phyloP scores from a whole-genome alignment of 2,888 invertebrate species.

The Thera britannica region DNA sequence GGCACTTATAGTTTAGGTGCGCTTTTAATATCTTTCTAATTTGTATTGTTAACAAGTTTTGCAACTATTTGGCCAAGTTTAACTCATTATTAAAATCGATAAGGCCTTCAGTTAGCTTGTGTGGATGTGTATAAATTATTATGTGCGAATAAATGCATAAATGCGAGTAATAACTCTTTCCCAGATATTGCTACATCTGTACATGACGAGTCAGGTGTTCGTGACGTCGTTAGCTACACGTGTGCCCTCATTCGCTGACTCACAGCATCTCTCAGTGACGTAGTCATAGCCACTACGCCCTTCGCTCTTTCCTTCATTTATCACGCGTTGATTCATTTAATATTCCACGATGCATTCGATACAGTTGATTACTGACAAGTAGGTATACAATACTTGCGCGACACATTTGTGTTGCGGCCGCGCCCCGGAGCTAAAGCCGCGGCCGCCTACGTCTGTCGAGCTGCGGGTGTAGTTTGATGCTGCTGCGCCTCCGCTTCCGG shows the following conservation, averaged over 20 bases:
- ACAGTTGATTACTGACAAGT: slow-evolving; percentile 17
- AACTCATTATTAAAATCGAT: too few relatives aligned
- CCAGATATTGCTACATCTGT: slow-evolving; percentile 47
- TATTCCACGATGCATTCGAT: slow-evolving; percentile 47
- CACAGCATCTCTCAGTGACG: slow-evolving; percentile 69
- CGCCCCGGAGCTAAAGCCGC: slow-evolving; percentile 13
- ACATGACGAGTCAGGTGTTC: slow-evolving; percentile 70
- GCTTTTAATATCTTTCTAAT: too few relatives aligned
- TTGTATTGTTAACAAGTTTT: neutral
- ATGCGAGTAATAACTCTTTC: slow-evolving; percentile 45
- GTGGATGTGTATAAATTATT: slow-evolving; percentile 9
- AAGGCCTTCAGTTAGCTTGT: slow-evolving; percentile 3
- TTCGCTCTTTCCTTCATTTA: slow-evolving; percentile 59
- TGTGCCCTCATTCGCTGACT: slow-evolving; percentile 65
- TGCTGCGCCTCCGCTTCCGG: slow-evolving; percentile 75
- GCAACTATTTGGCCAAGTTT: neutral
- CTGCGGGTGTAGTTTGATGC: slow-evolving; percentile 46
- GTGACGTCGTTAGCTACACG: slow-evolving; percentile 72
- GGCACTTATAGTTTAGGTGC: too few relatives aligned
- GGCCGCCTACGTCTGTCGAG: slow-evolving; percentile 56
- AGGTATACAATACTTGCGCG: slow-evolving; percentile 16
- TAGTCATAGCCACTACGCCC: slow-evolving; percentile 55
- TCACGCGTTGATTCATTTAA: slow-evolving; percentile 49
- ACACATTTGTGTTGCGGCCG: slow-evolving; percentile 41
- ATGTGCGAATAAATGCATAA: slow-evolving; percentile 21